Base-by-base conservation (phyloP, 2,113 vertebrate species). In the Cheilinus undulatus region DNA sequence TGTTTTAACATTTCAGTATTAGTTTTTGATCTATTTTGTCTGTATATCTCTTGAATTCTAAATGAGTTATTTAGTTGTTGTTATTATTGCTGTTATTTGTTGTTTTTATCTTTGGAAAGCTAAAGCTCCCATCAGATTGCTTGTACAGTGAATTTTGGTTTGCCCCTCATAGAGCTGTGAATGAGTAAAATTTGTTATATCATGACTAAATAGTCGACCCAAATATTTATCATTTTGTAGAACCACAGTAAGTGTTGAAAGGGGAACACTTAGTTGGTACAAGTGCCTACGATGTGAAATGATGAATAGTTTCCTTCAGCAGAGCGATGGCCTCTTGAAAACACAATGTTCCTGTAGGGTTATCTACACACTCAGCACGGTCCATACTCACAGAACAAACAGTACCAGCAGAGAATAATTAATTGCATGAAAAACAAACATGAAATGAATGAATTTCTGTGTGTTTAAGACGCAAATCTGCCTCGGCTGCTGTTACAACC, bases 401-500 rank as follows among this genome's bases (percentile, higher is more conserved):
- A 14, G 52, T 11, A 23, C 22, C 28, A 13, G 32, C 52, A 32
- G 24, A 32, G 24, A 61, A 34, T 6, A 12, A 75, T 64, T 77
- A 30, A 69, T 14, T 59, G 38, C 24, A 22, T 40, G 13, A 51
- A 64, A 56, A 28, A 52, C 59, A 45, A 71, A 60, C 54, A 56
- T 40, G 34, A 45, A 38, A 45, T 36, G 30, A 28, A 20, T 27
- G 11, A 56, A 48, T 58, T 32, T 43, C 17, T 0, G 30, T 30
- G 3, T 2, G 6, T 69, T 72, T 74, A 57, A 73, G 64, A 53
- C 80, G 46, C 56, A 28, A 12, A 4, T 24, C 32, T 34, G 26
- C 70, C 40, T 15, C 67, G 70, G 78, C 78, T 80, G 84, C 66
- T 58, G 42, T 34, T 51, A 49, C 26, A 10, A 15, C 79, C 67